Conservation (phyloP, 1,140 invertebrate species). For the Listronotus bonariensis region DNA sequence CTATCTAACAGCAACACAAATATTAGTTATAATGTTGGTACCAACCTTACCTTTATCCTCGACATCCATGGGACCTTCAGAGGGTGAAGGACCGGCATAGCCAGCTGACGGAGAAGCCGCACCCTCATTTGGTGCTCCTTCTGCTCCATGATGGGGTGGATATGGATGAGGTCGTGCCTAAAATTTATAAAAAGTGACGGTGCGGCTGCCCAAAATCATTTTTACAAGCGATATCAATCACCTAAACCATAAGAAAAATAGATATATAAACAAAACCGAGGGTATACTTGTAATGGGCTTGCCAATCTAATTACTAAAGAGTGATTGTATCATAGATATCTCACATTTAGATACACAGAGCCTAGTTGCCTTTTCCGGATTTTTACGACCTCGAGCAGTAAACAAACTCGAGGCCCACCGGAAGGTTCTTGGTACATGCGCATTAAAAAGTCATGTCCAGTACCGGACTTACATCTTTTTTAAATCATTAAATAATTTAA, state of each 20-base stretch:
- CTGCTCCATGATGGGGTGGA: conserved; percentile 6
- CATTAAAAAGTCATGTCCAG: no score
- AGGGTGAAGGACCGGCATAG: conserved; percentile 5
- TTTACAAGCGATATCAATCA: background rate
- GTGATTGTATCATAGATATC: no score
- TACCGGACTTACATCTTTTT: no score
- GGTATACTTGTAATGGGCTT: no score
- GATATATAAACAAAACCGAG: no score
- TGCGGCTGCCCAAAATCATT: background rate
- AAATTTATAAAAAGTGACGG: background rate
- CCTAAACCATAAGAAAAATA: background rate
- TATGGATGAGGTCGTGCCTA: conserved; percentile 20
- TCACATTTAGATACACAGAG: no score
- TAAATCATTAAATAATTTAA: no score
- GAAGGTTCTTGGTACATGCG: no score
- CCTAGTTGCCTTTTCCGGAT: no score
- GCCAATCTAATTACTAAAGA: no score
- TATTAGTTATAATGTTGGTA: conserved; percentile 12
- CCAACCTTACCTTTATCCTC: conserved; percentile 29
- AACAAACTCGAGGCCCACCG: no score
- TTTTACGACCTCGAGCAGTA: no score
- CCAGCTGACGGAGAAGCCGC: conserved; percentile 2
- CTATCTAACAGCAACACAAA: background rate
- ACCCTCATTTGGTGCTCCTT: conserved; percentile 9
- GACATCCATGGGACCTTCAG: conserved; percentile 5